Percentiles rank a stretch among this genome's conserved stretches.
These are phyloP conservation scores for Meteorus sp. DNA, from an alignment of 1,140 invertebrate species.

Conservation along the genomic window DNA sequence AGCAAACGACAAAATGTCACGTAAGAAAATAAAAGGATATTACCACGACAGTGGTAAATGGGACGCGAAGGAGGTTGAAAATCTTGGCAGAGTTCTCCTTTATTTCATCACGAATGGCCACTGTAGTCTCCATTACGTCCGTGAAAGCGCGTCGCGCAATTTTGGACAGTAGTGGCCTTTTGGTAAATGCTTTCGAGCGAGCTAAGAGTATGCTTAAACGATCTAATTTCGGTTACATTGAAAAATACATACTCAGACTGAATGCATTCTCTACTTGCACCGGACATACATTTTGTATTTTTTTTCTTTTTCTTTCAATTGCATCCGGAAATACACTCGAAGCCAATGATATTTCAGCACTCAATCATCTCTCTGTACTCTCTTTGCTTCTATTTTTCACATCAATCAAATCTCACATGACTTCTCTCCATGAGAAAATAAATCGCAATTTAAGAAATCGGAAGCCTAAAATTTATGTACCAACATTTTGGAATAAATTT, in stretches of 20 bases:
- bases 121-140: constrained; percentile 28
- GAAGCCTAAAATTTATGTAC: too few relatives aligned
- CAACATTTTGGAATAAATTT: too few relatives aligned
- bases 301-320: constrained; percentile 1
- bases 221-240: constrained; percentile 18
- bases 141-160: constrained; percentile 29
- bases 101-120: too few relatives aligned
- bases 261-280: too few relatives aligned
- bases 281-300: neutral
- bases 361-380: neutral
- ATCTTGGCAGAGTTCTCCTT: constrained; percentile 19
- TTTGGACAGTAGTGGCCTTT: constrained; percentile 17
- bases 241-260: too few relatives aligned
- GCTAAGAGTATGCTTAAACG: neutral
- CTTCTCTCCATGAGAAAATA: too few relatives aligned
- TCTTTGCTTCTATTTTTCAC: too few relatives aligned
- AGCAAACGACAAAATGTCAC: neutral
- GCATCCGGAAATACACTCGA: neutral
- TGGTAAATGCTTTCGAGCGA: neutral
- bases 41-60: constrained; percentile 20
- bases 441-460: too few relatives aligned
- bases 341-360: neutral
- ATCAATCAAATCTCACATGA: too few relatives aligned
- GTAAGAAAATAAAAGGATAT: constrained; percentile 23
- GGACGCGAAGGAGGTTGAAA: constrained; percentile 29